Base-by-base conservation (phyloP, 1,140 invertebrate species). In the Drosophila asahinai region DNA sequence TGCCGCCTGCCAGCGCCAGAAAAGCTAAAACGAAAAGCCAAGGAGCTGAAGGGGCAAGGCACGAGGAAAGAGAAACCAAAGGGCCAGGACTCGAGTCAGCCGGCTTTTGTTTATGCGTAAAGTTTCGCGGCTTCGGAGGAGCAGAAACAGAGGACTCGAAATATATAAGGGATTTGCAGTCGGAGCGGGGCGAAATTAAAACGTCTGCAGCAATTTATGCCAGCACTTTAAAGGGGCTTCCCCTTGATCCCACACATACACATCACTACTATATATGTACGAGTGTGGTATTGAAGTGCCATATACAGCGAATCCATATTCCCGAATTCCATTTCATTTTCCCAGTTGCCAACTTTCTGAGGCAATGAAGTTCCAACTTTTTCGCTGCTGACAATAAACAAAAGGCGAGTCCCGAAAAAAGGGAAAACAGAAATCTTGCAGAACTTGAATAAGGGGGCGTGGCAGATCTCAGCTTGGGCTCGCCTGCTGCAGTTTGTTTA, bases 101-200 rank as follows among this genome's bases (percentile, higher is more conserved):
- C 68, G 65, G 72, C 65, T 71, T 77, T 73, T 83, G 82, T 87
- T 83, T 89, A 89, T 87, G 84, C 80, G 84, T 89, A 77, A 81
- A 89, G 77, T 89, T 89, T 64, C 70, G 63, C 45, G 78, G 42
- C 67, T 60, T 33, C 47, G 45, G 55, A 63, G 49, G 42, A 63
- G 49, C 17, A 15, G 43, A 40, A 59, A 47, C 33, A 17, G 30
- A n/a, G 17, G 9, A 19, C 25, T 33, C 3, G 33, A 27, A 36
- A 60, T 30, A 27, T 22, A 38, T 52, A 57, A 17, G 17, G 19
- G 40, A 19, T 36, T 17, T 52, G 42, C n/a, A 47, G 51, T 38
- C 14, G 17, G 5, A 74, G 27, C 27, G 19, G 54, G 52, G 27
- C 27, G 27, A 80, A 80, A 80, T 79, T 80, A 66, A 80, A 80